Evolutionary conservation across 2,888 invertebrate genomes (phyloP).

Genomic region (Drosophila multiciliata): DNA sequence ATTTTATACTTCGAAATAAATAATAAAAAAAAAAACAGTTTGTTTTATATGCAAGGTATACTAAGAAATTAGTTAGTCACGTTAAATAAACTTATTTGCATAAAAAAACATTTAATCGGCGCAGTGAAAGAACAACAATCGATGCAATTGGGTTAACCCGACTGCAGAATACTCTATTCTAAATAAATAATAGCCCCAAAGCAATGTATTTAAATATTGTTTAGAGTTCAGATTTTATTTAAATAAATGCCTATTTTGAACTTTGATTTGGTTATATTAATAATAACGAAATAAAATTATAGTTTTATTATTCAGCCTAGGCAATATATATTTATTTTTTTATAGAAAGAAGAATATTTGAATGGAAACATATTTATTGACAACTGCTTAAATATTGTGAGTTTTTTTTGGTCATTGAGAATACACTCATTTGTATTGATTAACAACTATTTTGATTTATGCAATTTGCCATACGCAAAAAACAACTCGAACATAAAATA

Average conservation of each 20-base stretch:
- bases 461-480: conserved; percentile 38
- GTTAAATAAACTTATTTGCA: conserved; percentile 25
- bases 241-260: neutral
- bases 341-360: neutral
- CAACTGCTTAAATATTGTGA: conserved; percentile 20
- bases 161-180: neutral
- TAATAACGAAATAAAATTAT: neutral
- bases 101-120: conserved; percentile 6
- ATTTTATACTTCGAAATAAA: neutral
- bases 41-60: neutral
- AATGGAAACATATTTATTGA: conserved; percentile 31
- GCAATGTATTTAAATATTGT: neutral
- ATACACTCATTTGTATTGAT: conserved; percentile 64
- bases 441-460: conserved; percentile 73
- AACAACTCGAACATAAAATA: conserved; percentile 23
- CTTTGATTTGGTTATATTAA: neutral
- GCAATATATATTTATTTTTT: neutral
- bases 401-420: conserved; percentile 29
- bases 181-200: neutral
- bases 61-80: neutral
- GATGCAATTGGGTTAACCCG: neutral
- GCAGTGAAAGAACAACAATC: conserved; percentile 1
- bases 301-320: neutral
- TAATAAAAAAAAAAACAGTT: neutral
- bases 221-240: neutral